Evolutionary conservation across 2,113 vertebrate species (phyloP).

Genomic region (Ailuropoda melanoleuca): DNA sequence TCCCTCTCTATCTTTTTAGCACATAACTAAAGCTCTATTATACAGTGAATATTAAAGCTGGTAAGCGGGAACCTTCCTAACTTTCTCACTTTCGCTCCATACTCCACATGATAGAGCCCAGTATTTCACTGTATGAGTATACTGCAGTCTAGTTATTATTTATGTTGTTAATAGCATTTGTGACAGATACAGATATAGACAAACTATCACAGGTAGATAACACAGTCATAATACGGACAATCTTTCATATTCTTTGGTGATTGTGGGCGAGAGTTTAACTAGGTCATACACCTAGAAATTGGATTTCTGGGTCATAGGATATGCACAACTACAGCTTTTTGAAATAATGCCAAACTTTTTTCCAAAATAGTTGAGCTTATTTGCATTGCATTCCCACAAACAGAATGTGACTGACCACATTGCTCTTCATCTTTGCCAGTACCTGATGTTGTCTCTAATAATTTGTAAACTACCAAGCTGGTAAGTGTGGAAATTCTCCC

Average conservation of each 20-base stretch:
- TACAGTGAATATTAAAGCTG: background rate
- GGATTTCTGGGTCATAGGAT: background rate
- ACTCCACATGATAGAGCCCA: background rate
- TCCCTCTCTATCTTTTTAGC: background rate
- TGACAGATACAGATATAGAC: background rate
- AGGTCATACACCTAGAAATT: background rate
- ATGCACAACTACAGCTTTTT: background rate
- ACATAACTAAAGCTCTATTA: background rate
- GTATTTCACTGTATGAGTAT: background rate
- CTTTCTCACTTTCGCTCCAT: background rate
- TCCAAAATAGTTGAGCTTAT: background rate
- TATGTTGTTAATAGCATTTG: background rate
- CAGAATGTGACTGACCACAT: background rate
- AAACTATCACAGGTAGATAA: background rate
- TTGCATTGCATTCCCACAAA: background rate
- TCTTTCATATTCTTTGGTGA: background rate
- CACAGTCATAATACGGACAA: background rate
- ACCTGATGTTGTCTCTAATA: background rate
- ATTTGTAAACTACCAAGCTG: background rate
- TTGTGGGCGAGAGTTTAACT: background rate
- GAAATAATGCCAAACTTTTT: background rate
- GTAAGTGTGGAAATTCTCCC: background rate
- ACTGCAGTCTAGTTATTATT: background rate
- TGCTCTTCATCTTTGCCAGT: background rate
- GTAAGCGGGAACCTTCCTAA: background rate